These are phyloP conservation scores for Intellagama lesueurii DNA, from an alignment of 2,797 vertebrate genomes.

Conservation along the genomic window DNA sequence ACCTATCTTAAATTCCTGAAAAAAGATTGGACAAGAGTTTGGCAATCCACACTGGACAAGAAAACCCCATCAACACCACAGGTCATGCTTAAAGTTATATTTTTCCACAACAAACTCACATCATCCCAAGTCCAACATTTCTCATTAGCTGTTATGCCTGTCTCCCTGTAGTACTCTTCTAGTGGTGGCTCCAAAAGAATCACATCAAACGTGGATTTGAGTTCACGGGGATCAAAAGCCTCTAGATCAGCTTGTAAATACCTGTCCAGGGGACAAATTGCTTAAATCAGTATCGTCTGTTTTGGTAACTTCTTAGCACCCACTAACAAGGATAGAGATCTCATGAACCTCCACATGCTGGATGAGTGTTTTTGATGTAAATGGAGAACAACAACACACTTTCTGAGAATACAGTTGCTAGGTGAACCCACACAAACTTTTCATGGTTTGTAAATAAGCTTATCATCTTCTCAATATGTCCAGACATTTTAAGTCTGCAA, in stretches of 20 bases:
- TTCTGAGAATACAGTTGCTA: not conserved
- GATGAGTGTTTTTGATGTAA: not conserved
- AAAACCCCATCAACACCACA: not conserved
- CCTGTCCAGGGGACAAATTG: slow-evolving; percentile 75
- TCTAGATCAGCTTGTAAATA: slow-evolving; percentile 96
- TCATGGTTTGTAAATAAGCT: too few relatives aligned
- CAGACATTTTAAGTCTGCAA: not conserved
- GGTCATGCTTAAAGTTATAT: not conserved
- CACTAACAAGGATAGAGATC: not conserved
- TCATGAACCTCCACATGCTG: not conserved
- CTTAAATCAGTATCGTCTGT: not conserved
- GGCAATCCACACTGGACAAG: not conserved
- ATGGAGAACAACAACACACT: not conserved
- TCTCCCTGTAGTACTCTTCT: slow-evolving; percentile 97
- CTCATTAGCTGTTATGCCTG: slow-evolving; percentile 94
- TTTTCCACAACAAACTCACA: slow-evolving; percentile 74
- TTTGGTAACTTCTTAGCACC: not conserved
- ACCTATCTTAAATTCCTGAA: not conserved
- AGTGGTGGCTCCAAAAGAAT: slow-evolving; percentile 95
- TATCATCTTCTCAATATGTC: too few relatives aligned
- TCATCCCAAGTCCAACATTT: slow-evolving; percentile 99
- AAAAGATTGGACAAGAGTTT: not conserved
- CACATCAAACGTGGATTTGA: slow-evolving; percentile 96
- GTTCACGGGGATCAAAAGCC: slow-evolving; percentile 91
- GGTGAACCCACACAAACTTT: not conserved